Base-by-base conservation (phyloP, 1,140 invertebrate genomes). In the Thaumatotibia leucotreta region DNA sequence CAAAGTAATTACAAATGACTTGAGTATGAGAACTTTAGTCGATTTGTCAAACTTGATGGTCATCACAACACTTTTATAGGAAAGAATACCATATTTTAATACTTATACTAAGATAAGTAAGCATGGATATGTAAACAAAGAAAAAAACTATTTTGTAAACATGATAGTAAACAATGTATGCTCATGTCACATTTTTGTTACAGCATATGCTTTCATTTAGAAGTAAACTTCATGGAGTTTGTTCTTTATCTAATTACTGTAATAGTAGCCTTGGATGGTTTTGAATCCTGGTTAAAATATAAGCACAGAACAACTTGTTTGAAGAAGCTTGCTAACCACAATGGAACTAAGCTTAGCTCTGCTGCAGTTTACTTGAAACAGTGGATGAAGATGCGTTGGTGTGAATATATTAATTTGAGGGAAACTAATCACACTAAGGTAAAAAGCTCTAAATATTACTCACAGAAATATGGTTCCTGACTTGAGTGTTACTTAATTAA, bases 391-490 rank as follows among this genome's bases (percentile, higher is more conserved):
- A 82, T 69, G 14, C 79, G 73, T 70, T 79, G 75, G 58, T 68
- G 65, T 65, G 72, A 80, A n/a, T 83, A 80, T 65, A 72, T 87
- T 63, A 77, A 76, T 66, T 63, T 90, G 70, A 70, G 88, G 54
- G 78, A 84, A 75, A 79, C 69, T 29, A 90, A 90, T 77, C 88
- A 84, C 31, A 88, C 88, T 11, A 90, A 90, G 75, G 88, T 88
- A 78, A 83, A 70, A 63, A n/a, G 27, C 11, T 24, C 39, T 45
- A 14, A 62, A 68, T 20, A 61, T 32, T 24, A 61, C 22, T 22
- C 54, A n/a, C 52, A 24, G 67, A 66, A 29, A 27, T 24, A 39
- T 61, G 45, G 11, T 49, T 68, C 4, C 2, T 58, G 32, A 33
- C 6, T 11, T 11, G 32, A 31, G 4, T 32, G 17, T 54, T 54